Conservation (phyloP, 2,888 invertebrate species). For the Antitype chi region DNA sequence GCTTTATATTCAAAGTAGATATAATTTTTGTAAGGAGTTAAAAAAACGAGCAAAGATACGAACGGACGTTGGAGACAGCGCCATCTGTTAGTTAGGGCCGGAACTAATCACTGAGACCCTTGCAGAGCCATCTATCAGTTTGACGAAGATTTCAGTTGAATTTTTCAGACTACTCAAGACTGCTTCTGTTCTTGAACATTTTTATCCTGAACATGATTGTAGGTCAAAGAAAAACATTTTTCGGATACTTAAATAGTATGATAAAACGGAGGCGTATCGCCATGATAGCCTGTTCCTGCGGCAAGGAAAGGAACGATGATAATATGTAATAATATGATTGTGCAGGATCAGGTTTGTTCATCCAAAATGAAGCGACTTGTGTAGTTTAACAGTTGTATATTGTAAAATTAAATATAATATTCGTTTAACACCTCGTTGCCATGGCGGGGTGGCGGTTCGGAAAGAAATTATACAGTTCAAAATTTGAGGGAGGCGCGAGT, state of each 20-base stretch:
- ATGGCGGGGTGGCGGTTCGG: too few relatives aligned
- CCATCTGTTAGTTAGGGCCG: constrained; percentile 11
- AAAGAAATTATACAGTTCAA: too few relatives aligned
- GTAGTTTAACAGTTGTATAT: too few relatives aligned
- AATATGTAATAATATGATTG: too few relatives aligned
- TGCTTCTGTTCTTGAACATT: too few relatives aligned
- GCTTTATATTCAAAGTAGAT: neutral
- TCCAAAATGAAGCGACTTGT: too few relatives aligned
- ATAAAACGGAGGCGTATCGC: neutral
- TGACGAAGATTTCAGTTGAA: neutral
- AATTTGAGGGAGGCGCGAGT: too few relatives aligned
- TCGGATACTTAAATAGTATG: neutral
- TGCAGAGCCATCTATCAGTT: constrained; percentile 7
- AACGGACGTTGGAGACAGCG: neutral
- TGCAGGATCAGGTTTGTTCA: too few relatives aligned
- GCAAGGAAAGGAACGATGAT: too few relatives aligned
- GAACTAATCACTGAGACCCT: neutral
- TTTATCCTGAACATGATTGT: neutral
- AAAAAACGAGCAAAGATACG: neutral
- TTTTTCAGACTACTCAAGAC: too few relatives aligned
- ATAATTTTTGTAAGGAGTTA: neutral
- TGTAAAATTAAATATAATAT: too few relatives aligned
- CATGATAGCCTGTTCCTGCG: neutral
- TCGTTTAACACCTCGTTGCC: too few relatives aligned
- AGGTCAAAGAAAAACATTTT: neutral